Conservation (phyloP, 1,140 invertebrate species). For the Oppia nitens region DNA sequence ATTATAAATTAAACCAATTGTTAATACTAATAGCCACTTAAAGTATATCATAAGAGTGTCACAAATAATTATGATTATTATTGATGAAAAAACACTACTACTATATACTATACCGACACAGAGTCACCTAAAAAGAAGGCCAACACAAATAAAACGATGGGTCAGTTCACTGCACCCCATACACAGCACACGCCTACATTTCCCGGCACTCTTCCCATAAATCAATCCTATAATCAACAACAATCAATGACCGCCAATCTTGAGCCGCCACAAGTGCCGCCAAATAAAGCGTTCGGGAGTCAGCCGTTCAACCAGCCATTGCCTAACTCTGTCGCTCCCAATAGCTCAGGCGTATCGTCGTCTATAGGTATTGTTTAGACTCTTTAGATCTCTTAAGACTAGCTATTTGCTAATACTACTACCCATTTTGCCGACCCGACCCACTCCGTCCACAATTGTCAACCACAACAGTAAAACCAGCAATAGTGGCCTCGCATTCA, state of each 20-base stretch:
- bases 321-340: neutral
- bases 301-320: neutral
- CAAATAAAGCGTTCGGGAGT: neutral
- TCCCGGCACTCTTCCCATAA: constrained; percentile 6
- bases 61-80: too few species aligned
- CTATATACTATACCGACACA: neutral
- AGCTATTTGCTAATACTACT: neutral
- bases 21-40: neutral
- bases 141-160: neutral
- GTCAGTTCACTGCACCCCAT: neutral
- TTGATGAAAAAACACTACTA: too few species aligned
- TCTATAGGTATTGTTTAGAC: neutral
- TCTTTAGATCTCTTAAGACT: neutral
- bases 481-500: neutral
- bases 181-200: neutral
- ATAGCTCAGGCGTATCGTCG: neutral
- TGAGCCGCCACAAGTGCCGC: neutral
- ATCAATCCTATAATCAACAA: neutral
- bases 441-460: neutral
- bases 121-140: constrained; percentile 9
- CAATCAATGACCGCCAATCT: neutral
- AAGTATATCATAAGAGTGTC: neutral
- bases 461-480: neutral
- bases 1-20: neutral
- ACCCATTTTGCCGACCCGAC: neutral